Evolutionary conservation across 2,113 vertebrate species (phyloP).

Genomic region (Oreochromis spilurus): DNA sequence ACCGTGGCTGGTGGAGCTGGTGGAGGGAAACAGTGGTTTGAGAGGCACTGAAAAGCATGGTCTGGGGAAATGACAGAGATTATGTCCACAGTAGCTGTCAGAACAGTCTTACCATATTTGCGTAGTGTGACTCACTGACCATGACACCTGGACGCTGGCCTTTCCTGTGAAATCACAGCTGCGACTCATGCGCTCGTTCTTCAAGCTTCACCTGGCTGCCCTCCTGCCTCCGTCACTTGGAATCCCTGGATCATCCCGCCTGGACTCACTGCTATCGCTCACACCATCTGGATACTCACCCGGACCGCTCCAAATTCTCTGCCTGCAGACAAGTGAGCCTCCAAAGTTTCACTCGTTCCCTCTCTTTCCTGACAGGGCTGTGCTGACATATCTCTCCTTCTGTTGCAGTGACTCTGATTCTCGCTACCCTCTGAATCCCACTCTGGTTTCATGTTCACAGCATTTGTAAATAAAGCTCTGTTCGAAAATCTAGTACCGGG

Average conservation of each 20-base stretch:
- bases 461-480: neutral
- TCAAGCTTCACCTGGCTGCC: neutral
- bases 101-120: neutral
- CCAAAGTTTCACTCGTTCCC: neutral
- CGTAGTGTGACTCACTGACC: neutral
- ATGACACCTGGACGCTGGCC: neutral
- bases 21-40: neutral
- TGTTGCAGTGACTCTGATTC: neutral
- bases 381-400: neutral
- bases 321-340: neutral
- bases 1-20: neutral
- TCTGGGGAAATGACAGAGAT: neutral
- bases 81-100: neutral
- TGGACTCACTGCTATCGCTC: neutral
- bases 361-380: neutral
- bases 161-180: neutral
- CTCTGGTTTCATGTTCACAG: neutral
- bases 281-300: neutral
- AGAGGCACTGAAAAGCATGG: neutral
- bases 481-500: neutral
- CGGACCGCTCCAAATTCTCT: neutral
- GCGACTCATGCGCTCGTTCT: neutral
- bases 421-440: neutral
- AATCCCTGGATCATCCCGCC: neutral
- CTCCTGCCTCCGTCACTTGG: neutral